phyloP scores from a whole-genome alignment of 2,113 vertebrate species.

The Axis porcinus region DNA sequence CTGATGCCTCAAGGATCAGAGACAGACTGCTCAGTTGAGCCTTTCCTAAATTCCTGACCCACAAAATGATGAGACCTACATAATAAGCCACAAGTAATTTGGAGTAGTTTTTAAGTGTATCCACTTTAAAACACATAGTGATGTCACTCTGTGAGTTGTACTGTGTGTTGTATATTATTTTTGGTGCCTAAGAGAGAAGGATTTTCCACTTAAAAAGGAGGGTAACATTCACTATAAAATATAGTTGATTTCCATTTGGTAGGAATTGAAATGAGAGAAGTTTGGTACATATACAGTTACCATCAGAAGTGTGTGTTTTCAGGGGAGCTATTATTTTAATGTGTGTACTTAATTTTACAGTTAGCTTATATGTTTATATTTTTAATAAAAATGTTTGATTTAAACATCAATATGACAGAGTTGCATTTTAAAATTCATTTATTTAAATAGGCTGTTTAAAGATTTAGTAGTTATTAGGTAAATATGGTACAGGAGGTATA shows the following conservation, averaged over 20 bases:
- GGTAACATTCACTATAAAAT: background rate
- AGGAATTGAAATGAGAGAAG: background rate
- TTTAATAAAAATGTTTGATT: background rate
- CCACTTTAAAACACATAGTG: too few species aligned
- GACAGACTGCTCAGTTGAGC: background rate
- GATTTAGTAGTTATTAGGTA: background rate
- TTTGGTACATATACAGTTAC: background rate
- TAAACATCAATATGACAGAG: background rate
- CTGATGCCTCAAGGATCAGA: background rate
- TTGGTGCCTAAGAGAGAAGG: background rate
- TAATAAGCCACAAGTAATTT: background rate
- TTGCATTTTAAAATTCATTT: background rate
- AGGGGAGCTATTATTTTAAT: background rate
- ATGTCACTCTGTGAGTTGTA: background rate
- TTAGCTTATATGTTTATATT: background rate
- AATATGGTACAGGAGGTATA: background rate
- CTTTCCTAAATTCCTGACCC: background rate
- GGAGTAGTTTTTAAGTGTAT: background rate
- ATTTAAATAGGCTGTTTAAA: background rate
- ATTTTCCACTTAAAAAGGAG: background rate
- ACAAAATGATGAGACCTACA: background rate
- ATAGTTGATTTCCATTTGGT: background rate
- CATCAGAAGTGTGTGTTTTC: background rate
- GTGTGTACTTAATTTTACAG: background rate
- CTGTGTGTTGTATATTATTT: background rate